Evolutionary conservation across 2,888 invertebrate genomes (phyloP).

Genomic region (Drosophila siamana): DNA sequence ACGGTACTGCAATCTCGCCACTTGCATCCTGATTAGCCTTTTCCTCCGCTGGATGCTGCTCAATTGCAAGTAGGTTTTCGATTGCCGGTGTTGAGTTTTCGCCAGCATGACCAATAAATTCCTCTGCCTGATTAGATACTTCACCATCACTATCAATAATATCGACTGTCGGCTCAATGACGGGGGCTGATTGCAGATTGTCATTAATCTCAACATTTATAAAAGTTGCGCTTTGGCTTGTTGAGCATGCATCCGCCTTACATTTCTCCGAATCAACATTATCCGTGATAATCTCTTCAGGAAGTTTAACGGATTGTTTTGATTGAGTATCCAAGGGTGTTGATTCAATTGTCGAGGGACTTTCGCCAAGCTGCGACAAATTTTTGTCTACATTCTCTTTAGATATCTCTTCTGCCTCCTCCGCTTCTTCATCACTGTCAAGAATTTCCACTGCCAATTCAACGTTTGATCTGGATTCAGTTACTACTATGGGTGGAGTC

Average conservation of each 20-base stretch:
- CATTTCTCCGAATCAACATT: not conserved
- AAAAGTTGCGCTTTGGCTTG: not conserved
- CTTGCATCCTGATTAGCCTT: not conserved
- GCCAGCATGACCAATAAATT: not conserved
- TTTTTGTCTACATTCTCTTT: not conserved
- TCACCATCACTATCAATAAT: not conserved
- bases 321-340: not conserved
- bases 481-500: not conserved
- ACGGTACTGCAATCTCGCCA: not conserved
- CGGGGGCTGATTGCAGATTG: not conserved
- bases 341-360: not conserved
- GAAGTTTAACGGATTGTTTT: not conserved
- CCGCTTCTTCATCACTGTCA: not conserved
- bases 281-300: not conserved
- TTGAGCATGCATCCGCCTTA: not conserved
- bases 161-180: not conserved
- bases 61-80: not conserved
- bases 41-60: not conserved
- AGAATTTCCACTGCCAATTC: not conserved
- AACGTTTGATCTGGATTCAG: not conserved
- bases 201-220: not conserved
- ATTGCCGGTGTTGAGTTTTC: not conserved
- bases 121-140: not conserved
- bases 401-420: not conserved
- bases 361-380: not conserved